Percentiles rank a stretch among this genome's conserved stretches.
These are phyloP conservation scores for Drosophila birchii DNA, from an alignment of 2,888 invertebrate species.

Conservation along the genomic window DNA sequence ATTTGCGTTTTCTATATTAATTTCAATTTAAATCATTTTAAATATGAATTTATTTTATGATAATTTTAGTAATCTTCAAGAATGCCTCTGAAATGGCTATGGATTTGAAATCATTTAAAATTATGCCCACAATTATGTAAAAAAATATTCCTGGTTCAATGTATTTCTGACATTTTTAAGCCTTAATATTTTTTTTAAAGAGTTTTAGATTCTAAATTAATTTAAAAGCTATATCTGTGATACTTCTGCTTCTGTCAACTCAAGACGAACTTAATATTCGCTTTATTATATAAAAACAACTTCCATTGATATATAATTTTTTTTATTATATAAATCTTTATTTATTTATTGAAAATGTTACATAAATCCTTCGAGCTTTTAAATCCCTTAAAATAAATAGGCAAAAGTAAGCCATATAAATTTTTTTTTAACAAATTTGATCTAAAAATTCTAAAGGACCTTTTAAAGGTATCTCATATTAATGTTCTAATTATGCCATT, in stretches of 20 bases:
- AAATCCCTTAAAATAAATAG: neutral
- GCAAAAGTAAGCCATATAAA: too few relatives aligned
- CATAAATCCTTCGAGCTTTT: neutral
- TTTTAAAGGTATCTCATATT: neutral
- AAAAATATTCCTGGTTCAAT: neutral
- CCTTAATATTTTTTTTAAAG: neutral
- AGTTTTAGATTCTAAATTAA: neutral
- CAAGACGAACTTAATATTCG: neutral
- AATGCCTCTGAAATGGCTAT: neutral
- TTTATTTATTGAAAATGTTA: neutral
- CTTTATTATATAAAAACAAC: too few relatives aligned
- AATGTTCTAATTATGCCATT: neutral
- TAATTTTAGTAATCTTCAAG: neutral
- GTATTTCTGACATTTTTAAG: neutral
- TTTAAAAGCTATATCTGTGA: neutral
- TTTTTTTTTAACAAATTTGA: too few relatives aligned
- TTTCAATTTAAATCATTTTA: too few relatives aligned
- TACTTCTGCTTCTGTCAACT: too few relatives aligned
- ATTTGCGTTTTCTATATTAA: neutral
- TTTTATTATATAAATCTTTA: neutral
- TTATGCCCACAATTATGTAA: neutral
- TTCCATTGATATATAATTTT: neutral
- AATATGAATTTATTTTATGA: too few relatives aligned
- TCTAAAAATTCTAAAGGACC: neutral
- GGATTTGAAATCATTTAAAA: neutral